Evolutionary conservation across 1,140 invertebrate species (phyloP), one percentile per base, ranked within the genome.

Genomic region (Drepana arcuata): DNA sequence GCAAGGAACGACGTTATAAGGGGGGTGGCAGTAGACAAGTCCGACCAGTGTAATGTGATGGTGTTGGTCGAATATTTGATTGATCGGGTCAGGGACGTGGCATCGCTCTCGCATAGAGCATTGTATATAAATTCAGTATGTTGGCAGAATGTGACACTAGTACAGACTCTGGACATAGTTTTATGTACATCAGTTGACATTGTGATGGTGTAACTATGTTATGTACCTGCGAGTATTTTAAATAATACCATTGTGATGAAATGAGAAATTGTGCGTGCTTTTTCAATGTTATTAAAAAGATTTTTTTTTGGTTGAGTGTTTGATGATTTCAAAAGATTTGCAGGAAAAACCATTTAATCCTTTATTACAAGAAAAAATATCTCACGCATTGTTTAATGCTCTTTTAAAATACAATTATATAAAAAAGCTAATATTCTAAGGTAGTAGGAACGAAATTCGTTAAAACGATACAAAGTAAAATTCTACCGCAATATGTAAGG

Each of bases 271-370:
- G 38, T 56, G 52, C 56, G 72, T 77, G 53, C 50, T 52, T 59
- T 64, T 61, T 68, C 60, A 70, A 48, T 74, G 60, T 66, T 71
- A 71, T 54, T 74, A 65, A 77, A 74, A 48, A 39, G 51, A 40
- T 59, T 61, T 62, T 48, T 48, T 53, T 57, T 53, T 47, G 33
- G n/a, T n/a, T n/a, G n/a, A n/a, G n/a, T n/a, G n/a, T n/a, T n/a
- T n/a, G n/a, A n/a, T n/a, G n/a, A n/a, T n/a, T n/a, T n/a, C n/a
- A n/a, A n/a, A n/a, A n/a, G n/a, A n/a, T n/a, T n/a, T n/a, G n/a
- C n/a, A n/a, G n/a, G n/a, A n/a, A n/a, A n/a, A n/a, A n/a, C n/a
- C n/a, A n/a, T n/a, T n/a, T n/a, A n/a, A n/a, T n/a, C n/a, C n/a
- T n/a, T n/a, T n/a, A n/a, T n/a, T n/a, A n/a, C n/a, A n/a, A 32